Conservation (phyloP, 2,113 vertebrate species). For the zebrafish (Danio rerio) region DNA sequence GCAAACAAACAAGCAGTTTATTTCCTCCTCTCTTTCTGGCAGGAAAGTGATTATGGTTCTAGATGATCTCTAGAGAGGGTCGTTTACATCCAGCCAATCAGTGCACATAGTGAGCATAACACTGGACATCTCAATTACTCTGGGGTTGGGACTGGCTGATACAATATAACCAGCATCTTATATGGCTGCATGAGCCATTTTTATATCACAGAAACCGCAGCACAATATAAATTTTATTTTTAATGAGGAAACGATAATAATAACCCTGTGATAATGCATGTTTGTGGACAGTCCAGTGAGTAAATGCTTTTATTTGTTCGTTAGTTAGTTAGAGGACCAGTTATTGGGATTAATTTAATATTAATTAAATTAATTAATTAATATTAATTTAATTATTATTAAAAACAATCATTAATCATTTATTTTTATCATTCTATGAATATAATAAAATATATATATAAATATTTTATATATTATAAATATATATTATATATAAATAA, state of each 20-base stretch:
- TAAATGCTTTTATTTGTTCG: background rate
- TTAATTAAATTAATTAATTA: no score
- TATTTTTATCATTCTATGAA: no score
- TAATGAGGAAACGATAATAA: background rate
- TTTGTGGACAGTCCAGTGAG: background rate
- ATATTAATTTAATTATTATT: no score
- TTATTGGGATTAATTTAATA: no score
- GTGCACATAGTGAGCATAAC: background rate
- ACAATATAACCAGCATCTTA: background rate
- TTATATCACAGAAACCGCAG: background rate
- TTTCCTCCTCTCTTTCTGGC: background rate
- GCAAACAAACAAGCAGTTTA: background rate
- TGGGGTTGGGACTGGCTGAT: background rate
- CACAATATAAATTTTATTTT: background rate
- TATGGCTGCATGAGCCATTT: background rate
- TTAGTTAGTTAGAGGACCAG: no score
- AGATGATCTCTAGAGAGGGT: constrained; percentile 14
- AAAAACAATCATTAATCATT: no score
- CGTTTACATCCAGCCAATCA: constrained; percentile 9
- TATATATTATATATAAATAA: no score
- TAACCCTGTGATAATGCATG: background rate
- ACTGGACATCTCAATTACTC: background rate
- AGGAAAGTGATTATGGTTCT: constrained; percentile 8
- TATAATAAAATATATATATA: no score
- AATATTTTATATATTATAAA: no score